Conservation (phyloP, 2,888 invertebrate species). For the Aphrophora alni region DNA sequence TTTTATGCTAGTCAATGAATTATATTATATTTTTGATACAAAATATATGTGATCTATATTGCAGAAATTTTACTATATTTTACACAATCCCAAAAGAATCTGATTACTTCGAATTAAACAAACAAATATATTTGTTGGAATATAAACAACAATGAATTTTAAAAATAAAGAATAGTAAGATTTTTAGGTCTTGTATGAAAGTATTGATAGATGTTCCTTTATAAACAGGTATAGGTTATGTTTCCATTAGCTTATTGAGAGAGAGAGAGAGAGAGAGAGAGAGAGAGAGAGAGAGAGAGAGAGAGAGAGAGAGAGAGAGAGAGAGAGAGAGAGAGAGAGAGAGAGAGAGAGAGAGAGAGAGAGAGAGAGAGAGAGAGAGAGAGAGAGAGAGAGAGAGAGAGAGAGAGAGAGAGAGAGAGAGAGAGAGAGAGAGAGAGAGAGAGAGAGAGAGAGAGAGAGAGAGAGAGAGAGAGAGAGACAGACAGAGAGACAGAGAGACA, state of each 20-base stretch:
- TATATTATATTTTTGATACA: no score
- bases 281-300: not conserved
- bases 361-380: not conserved
- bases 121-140: no score
- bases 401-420: not conserved
- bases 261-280: not conserved
- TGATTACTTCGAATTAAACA: no score
- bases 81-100: no score
- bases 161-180: no score
- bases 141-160: no score
- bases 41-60: no score
- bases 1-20: no score
- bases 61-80: no score
- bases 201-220: no score
- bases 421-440: not conserved
- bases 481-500: not conserved
- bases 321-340: not conserved
- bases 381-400: not conserved
- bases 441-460: not conserved
- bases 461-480: not conserved
- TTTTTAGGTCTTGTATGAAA: no score
- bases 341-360: not conserved
- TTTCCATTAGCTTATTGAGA: no score
- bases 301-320: not conserved
- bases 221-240: not conserved